phyloP scores from a whole-genome alignment of 2,888 invertebrate genomes.

The Drosophila villosipedis region DNA sequence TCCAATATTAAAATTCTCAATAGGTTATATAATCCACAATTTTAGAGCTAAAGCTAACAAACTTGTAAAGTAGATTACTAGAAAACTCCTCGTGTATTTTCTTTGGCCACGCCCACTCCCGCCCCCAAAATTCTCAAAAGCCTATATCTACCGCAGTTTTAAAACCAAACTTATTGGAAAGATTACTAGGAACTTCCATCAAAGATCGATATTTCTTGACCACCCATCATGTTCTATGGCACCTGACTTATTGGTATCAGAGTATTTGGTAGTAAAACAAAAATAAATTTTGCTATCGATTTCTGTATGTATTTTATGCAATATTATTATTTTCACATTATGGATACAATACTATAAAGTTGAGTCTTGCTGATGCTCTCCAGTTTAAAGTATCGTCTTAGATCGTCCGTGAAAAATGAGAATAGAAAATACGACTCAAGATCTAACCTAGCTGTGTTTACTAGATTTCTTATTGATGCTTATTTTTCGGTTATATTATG shows the following conservation, averaged over 20 bases:
- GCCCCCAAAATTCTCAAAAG: too few species aligned
- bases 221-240: neutral
- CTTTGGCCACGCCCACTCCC: too few species aligned
- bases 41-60: too few species aligned
- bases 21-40: too few species aligned
- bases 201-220: neutral
- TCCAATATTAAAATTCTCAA: neutral
- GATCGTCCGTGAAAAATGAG: neutral
- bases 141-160: too few species aligned
- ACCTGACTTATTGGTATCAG: neutral
- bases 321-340: too few species aligned
- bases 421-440: conserved; percentile 6
- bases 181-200: too few species aligned
- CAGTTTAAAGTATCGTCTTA: neutral
- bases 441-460: neutral
- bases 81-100: too few species aligned
- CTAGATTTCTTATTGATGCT: conserved; percentile 5
- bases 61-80: too few species aligned
- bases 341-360: neutral
- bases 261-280: neutral
- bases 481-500: conserved; percentile 45
- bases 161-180: too few species aligned
- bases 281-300: too few species aligned
- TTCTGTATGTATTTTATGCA: too few species aligned
- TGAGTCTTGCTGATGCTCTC: neutral